Percentiles rank a stretch among this genome's conserved stretches.
Conservation (phyloP, 2,113 vertebrate genomes). For the Sorex araneus region DNA sequence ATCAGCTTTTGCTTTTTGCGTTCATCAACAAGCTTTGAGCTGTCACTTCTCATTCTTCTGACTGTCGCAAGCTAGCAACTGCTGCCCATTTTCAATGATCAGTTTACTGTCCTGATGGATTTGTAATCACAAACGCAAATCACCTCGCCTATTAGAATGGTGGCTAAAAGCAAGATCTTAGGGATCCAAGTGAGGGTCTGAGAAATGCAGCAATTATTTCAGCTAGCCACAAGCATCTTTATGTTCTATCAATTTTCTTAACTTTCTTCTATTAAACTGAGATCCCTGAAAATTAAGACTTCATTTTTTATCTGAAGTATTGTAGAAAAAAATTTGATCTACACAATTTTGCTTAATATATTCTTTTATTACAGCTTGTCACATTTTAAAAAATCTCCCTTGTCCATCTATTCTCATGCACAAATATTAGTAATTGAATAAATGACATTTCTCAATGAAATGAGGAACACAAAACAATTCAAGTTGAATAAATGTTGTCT, state of each 20-base stretch:
- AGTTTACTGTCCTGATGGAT: not conserved
- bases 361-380: not conserved
- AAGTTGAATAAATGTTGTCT: not conserved
- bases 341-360: not conserved
- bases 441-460: not conserved
- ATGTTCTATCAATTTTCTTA: not conserved
- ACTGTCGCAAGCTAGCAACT: not conserved
- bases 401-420: not conserved
- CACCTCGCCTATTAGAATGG: not conserved
- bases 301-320: not conserved
- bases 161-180: not conserved
- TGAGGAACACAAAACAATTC: constrained; percentile 32
- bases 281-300: not conserved
- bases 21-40: constrained; percentile 46
- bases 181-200: not conserved
- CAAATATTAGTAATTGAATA: constrained; percentile 35
- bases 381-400: not conserved
- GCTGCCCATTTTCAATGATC: not conserved
- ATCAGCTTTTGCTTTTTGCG: constrained; percentile 62
- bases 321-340: not conserved
- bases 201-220: not conserved
- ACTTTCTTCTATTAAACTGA: not conserved
- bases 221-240: not conserved
- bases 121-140: not conserved
- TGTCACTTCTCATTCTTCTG: constrained; percentile 54